These are phyloP conservation scores for Crotophaga sulcirostris DNA, from an alignment of 2,113 vertebrate species.

Conservation along the genomic window DNA sequence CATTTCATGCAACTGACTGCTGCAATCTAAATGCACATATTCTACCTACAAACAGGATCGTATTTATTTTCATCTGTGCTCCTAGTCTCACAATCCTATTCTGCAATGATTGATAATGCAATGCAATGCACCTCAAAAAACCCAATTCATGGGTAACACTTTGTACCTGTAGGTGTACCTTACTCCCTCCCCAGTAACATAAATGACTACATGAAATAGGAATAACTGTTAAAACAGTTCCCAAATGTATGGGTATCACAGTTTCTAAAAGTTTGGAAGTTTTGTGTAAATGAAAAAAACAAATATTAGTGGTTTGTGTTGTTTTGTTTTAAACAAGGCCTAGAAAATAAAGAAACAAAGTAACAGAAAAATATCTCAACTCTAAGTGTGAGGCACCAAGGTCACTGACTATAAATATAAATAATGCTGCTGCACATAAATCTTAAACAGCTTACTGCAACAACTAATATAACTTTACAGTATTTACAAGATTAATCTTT, in stretches of 20 bases:
- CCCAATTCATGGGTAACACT: background rate
- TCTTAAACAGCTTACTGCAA: conserved; percentile 28
- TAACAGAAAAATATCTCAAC: background rate
- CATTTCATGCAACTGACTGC: conserved; percentile 17
- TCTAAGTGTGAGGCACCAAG: background rate
- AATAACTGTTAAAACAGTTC: background rate
- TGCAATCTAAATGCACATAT: conserved; percentile 35
- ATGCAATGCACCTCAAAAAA: background rate
- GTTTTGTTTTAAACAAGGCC: background rate
- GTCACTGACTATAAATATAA: conserved; percentile 17
- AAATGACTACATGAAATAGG: background rate
- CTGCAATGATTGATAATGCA: background rate
- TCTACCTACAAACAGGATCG: background rate
- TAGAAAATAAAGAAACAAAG: background rate
- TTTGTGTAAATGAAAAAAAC: background rate
- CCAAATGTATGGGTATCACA: background rate
- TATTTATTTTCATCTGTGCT: background rate
- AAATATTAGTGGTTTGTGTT: background rate
- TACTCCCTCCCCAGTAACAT: background rate
- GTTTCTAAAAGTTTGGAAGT: background rate
- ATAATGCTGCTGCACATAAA: background rate
- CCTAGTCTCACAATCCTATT: background rate
- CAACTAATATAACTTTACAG: conserved; percentile 11
- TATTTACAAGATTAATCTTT: conserved; percentile 47
- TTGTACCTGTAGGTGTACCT: background rate